Evolutionary conservation across 2,888 invertebrate species (phyloP).

Genomic region (Acholoe squamosa): DNA sequence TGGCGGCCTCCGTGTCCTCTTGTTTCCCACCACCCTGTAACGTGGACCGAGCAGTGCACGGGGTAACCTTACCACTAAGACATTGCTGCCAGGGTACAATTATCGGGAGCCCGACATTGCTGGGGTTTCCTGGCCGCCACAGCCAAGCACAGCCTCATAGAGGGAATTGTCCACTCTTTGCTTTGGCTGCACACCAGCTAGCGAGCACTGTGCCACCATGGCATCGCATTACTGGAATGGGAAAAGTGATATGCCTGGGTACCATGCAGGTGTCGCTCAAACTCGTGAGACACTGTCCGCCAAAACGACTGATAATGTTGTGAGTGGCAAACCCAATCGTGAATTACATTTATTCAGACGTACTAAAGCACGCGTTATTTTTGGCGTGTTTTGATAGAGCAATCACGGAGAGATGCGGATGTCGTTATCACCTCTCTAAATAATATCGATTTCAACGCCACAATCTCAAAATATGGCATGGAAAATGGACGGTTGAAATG

Average conservation of each 20-base stretch:
- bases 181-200: background rate
- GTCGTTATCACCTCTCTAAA: constrained; percentile 44
- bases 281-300: too few species aligned
- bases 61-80: background rate
- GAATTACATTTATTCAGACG: too few species aligned
- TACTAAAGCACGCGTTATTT: too few species aligned
- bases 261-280: too few species aligned
- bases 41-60: background rate
- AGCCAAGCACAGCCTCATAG: background rate
- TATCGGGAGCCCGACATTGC: background rate
- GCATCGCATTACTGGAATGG: constrained; percentile 1
- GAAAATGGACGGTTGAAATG: background rate
- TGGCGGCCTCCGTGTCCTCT: background rate
- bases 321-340: too few species aligned
- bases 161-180: background rate
- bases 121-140: background rate
- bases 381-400: too few species aligned
- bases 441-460: constrained; percentile 23
- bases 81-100: constrained; percentile 9
- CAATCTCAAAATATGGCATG: background rate
- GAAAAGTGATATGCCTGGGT: too few species aligned
- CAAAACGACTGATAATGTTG: too few species aligned
- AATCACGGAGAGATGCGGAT: background rate
- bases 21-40: background rate
- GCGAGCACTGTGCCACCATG: background rate